These are phyloP conservation scores for Torymus tubicola DNA, from an alignment of 2,888 invertebrate genomes.

Conservation along the genomic window DNA sequence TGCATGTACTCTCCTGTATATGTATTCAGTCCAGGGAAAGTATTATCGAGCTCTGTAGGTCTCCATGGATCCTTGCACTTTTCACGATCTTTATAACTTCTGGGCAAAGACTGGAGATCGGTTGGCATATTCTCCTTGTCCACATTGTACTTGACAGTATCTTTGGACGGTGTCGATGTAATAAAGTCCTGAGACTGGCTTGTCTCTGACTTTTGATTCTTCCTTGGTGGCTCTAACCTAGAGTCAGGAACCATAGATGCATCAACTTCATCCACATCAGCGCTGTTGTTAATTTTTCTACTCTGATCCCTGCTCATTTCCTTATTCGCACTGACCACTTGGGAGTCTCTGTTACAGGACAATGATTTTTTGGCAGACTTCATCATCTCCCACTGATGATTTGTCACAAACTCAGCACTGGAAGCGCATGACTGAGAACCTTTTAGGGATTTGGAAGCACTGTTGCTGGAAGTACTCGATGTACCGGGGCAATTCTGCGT, in stretches of 20 bases:
- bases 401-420: slow-evolving; percentile 33
- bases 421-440: slow-evolving; percentile 35
- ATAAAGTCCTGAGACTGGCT: slow-evolving; percentile 56
- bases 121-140: slow-evolving; percentile 69
- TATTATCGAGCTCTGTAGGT: slow-evolving; percentile 72
- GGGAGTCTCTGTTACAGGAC: slow-evolving; percentile 51
- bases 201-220: slow-evolving; percentile 40
- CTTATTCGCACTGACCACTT: slow-evolving; percentile 51
- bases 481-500: slow-evolving; percentile 65
- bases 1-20: slow-evolving; percentile 63
- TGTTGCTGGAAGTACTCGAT: slow-evolving; percentile 53
- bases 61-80: slow-evolving; percentile 73
- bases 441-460: slow-evolving; percentile 63
- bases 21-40: slow-evolving; percentile 57
- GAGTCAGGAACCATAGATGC: slow-evolving; percentile 55
- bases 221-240: slow-evolving; percentile 50
- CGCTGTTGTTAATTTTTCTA: slow-evolving; percentile 48
- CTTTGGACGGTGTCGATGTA: slow-evolving; percentile 63
- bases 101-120: slow-evolving; percentile 70
- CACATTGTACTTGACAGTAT: slow-evolving; percentile 55
- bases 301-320: slow-evolving; percentile 54
- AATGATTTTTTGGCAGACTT: slow-evolving; percentile 56
- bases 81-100: slow-evolving; percentile 72
- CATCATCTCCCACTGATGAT: slow-evolving; percentile 25
- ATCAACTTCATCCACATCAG: slow-evolving; percentile 52